phyloP scores from a whole-genome alignment of 2,113 vertebrate genomes.

The Apodemus sylvaticus region DNA sequence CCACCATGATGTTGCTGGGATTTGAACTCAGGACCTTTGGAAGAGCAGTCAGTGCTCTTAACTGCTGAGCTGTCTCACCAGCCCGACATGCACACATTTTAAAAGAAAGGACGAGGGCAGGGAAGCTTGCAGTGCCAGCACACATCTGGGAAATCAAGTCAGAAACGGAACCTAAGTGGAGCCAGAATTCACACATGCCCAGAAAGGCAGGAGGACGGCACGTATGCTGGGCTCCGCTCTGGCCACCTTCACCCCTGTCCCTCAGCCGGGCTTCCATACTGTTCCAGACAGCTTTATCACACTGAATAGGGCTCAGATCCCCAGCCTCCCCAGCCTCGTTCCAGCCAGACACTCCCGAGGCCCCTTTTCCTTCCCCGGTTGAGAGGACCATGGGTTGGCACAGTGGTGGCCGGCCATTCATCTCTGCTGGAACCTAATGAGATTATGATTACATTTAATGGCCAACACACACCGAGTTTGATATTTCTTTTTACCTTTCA shows the following conservation, averaged over 20 bases:
- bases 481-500: background rate
- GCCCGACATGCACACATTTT: background rate
- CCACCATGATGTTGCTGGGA: too few species aligned
- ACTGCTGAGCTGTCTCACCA: too few species aligned
- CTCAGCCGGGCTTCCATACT: background rate
- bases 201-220: background rate
- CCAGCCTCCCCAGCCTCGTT: background rate
- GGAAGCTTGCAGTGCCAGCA: background rate
- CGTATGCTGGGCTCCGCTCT: background rate
- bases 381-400: background rate
- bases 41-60: too few species aligned
- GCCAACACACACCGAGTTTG: background rate
- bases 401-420: background rate
- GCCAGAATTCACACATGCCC: background rate
- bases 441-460: background rate
- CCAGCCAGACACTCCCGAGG: background rate
- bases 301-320: too few species aligned
- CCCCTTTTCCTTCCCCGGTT: background rate
- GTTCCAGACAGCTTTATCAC: background rate
- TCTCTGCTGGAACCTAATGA: background rate
- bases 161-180: background rate
- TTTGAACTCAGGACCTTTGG: too few species aligned
- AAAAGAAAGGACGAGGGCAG: background rate
- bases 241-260: rapidly evolving
- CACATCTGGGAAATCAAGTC: background rate